Percentiles rank a stretch among this genome's conserved stretches.
Evolutionary conservation across 2,888 invertebrate genomes (phyloP).

Genomic region (Capitulum mitella): DNA sequence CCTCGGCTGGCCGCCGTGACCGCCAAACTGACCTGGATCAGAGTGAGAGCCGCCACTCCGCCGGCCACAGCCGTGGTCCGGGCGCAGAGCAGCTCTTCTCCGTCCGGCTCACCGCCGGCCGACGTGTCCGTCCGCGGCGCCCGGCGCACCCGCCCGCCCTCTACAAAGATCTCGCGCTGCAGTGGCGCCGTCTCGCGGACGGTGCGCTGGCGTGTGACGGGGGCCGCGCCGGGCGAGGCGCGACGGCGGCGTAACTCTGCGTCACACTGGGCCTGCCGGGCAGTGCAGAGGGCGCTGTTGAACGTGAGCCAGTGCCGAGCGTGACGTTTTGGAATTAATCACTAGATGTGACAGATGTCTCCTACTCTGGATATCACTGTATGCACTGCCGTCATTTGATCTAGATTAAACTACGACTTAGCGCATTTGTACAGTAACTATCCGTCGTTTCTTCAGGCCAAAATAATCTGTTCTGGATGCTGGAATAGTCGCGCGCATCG

Average conservation of each 20-base stretch:
- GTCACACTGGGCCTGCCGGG: not conserved
- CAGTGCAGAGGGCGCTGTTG: too few species aligned
- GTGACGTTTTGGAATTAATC: too few species aligned
- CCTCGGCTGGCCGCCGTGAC: too few species aligned
- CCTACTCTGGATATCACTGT: too few species aligned
- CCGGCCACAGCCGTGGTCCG: not conserved
- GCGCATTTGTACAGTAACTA: too few species aligned
- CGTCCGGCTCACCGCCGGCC: conserved; percentile 46
- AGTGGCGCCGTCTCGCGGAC: conserved; percentile 5
- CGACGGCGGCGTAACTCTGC: not conserved
- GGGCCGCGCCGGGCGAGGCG: not conserved
- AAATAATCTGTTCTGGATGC: too few species aligned
- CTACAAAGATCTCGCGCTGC: conserved; percentile 5
- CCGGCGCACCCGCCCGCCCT: not conserved
- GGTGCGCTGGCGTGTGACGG: not conserved
- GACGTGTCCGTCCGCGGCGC: not conserved
- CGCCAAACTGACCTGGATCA: not conserved
- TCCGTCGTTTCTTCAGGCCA: too few species aligned
- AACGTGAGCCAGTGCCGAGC: too few species aligned
- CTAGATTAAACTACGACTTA: too few species aligned
- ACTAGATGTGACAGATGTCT: too few species aligned
- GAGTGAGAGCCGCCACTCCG: not conserved
- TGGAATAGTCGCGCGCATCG: too few species aligned
- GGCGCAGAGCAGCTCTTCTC: conserved; percentile 37
- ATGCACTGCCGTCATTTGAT: too few species aligned